Conservation (phyloP, 2,797 vertebrate genomes). For the Brachyalestes nurse region DNA sequence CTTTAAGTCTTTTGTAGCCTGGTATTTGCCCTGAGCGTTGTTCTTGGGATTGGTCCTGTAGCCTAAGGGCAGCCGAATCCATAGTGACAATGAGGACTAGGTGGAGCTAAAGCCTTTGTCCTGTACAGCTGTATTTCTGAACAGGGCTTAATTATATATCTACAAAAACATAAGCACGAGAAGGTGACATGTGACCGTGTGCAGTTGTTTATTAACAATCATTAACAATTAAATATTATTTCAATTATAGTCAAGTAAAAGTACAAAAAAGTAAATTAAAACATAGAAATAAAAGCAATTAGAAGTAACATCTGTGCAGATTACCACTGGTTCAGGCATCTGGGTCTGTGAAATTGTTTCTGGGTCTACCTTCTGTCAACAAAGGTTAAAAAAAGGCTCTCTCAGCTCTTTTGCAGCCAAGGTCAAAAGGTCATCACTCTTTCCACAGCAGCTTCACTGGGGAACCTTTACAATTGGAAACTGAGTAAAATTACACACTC, state of each 20-base stretch:
- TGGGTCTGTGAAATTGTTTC: not conserved
- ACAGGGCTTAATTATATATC: constrained; percentile 12
- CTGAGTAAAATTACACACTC: no score
- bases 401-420: not conserved
- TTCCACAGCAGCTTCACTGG: no score
- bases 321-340: not conserved
- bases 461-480: no score
- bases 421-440: not conserved
- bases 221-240: no score
- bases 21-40: constrained; percentile 11
- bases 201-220: not conserved
- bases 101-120: not conserved
- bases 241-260: not conserved
- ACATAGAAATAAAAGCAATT: not conserved
- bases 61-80: not conserved
- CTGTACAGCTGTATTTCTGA: constrained; percentile 19
- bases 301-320: not conserved
- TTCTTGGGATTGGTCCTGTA: constrained; percentile 5
- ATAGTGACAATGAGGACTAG: constrained; percentile 3
- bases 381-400: not conserved
- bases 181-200: not conserved
- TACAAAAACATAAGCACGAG: not conserved
- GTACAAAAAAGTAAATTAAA: not conserved
- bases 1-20: not conserved
- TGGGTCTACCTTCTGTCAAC: not conserved